Conservation (phyloP, 2,797 vertebrate species). For the Silurus lanzhouensis region DNA sequence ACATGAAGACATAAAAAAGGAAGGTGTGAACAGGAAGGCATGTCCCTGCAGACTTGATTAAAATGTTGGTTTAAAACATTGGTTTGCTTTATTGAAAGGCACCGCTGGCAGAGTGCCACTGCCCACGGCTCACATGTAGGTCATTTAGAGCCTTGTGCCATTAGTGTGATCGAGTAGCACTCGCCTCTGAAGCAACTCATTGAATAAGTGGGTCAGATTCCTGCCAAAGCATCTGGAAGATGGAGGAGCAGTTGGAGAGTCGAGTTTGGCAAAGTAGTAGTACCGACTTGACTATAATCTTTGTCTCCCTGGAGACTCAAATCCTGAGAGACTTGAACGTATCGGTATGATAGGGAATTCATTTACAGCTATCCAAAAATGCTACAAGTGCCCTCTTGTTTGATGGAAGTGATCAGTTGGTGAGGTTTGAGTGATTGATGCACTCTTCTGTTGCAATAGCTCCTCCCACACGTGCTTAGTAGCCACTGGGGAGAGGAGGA, state of each 20-base stretch:
- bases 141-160: slow-evolving; percentile 25
- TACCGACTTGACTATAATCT: background rate
- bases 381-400: background rate
- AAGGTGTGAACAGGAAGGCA: background rate
- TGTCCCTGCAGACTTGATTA: slow-evolving; percentile 13
- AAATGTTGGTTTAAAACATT: slow-evolving; percentile 12
- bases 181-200: slow-evolving; percentile 23
- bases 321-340: background rate
- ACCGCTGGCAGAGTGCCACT: background rate
- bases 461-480: slow-evolving; percentile 9
- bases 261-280: background rate
- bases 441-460: background rate
- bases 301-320: slow-evolving; percentile 8
- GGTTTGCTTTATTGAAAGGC: slow-evolving; percentile 10
- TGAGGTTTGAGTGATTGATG: slow-evolving; percentile 24
- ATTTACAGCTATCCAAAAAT: background rate
- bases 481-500: slow-evolving; percentile 20
- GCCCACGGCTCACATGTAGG: slow-evolving; percentile 29
- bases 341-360: background rate
- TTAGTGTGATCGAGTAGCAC: slow-evolving; percentile 39
- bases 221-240: slow-evolving; percentile 33
- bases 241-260: slow-evolving; percentile 11
- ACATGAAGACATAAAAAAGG: background rate
- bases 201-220: slow-evolving; percentile 35
- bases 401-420: slow-evolving; percentile 18